Base-by-base conservation (phyloP, 1,140 invertebrate genomes). In the Drosophila funebris region DNA sequence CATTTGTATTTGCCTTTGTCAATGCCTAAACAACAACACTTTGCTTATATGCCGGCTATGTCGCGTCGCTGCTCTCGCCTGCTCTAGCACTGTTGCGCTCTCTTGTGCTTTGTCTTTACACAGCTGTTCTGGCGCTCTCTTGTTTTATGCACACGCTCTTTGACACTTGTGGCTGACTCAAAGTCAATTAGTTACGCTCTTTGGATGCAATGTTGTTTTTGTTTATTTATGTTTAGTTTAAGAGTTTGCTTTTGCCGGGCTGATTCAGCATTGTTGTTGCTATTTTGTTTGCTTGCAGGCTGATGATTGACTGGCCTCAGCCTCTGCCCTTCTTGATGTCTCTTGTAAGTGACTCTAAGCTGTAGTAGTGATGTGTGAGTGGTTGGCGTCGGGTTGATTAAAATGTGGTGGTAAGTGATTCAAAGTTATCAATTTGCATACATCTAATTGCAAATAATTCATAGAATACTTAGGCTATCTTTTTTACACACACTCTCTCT, bases 141-240 rank as follows among this genome's bases (percentile, higher is more conserved):
- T 13, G 29, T 22, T 9, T 11, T 9, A 7, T 22, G 16, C 27
- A 14, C 13, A 31, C 39, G 18, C 54, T 73, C 63, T 62, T 74
- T 36, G 58, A 52, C 68, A 75, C 72, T 76, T 61, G 71, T 62
- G 64, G 71, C 71, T 62, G 27, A 52, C 14, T 56, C 36, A 33
- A 62, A 69, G 53, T 22, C 66, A 73, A 73, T 73, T 61, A 69
- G 69, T 67, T 72, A 53, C 62, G 69, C 69, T 72, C 69, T 73
- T 54, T 53, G 46, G 14, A 27, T 39, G 44, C 43, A 22, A 57
- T 57, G 39, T 56, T 33, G 14, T 14, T 37, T 52, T 48, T 70
- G 67, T 16, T 70, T 67, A 18, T 66, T 66, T 63, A 56, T 72
- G 41, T 66, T 56, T 64, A 22, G 43, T 61, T 61, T 68, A 7